These are phyloP conservation scores for Vollenhovia emeryi DNA, from an alignment of 1,140 invertebrate genomes.

Conservation along the genomic window DNA sequence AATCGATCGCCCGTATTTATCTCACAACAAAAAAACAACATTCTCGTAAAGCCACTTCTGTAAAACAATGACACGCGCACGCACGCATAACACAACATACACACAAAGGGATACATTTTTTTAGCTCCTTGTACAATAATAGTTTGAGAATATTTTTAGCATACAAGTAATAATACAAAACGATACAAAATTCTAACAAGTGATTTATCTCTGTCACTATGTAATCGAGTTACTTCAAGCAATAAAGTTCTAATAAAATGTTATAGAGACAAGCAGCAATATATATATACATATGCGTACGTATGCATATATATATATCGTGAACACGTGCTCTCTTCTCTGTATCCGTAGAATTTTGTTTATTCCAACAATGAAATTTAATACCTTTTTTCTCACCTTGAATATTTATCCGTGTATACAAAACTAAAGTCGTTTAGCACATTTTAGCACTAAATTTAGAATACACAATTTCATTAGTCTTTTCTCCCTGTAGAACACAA, in stretches of 20 bases:
- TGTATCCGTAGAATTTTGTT: constrained; percentile 73
- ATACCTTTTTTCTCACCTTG: constrained; percentile 77
- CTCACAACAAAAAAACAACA: constrained; percentile 39
- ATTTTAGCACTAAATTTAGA: constrained; percentile 81
- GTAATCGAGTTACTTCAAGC: constrained; percentile 64
- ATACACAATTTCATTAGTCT: constrained; percentile 81
- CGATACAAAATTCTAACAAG: constrained; percentile 74
- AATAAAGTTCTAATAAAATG: constrained; percentile 70
- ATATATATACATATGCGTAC: constrained; percentile 68
- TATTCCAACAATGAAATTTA: constrained; percentile 78
- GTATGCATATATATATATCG: constrained; percentile 47
- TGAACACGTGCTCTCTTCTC: constrained; percentile 35
- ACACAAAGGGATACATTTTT: constrained; percentile 73
- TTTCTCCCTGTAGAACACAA: constrained; percentile 83
- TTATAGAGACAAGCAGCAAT: constrained; percentile 66
- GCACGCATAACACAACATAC: constrained; percentile 17
- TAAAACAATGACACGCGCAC: constrained; percentile 48
- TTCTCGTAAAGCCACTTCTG: constrained; percentile 26
- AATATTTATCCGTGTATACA: constrained; percentile 80
- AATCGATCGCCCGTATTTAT: constrained; percentile 47
- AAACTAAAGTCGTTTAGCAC: constrained; percentile 82
- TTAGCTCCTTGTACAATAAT: constrained; percentile 65
- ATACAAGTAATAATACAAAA: constrained; percentile 78
- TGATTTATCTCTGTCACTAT: constrained; percentile 64
- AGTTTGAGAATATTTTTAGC: constrained; percentile 71